Evolutionary conservation across 1,140 invertebrate species (phyloP), one percentile per base, ranked within the genome.

Genomic region (Bombus terrestris): DNA sequence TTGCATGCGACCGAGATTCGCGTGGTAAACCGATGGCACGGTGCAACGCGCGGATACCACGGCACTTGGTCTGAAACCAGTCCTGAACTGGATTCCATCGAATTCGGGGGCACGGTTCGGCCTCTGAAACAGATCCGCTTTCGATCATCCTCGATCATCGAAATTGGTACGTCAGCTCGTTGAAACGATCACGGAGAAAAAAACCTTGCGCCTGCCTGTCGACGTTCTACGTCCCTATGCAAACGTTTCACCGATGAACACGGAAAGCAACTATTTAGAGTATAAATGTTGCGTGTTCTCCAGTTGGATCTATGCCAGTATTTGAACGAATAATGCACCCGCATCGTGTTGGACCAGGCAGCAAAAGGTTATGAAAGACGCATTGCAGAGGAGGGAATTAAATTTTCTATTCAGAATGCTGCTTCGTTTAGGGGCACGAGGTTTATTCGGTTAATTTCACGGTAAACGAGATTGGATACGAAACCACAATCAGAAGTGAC

Each of bases 1-100:
- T 93, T 93, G 89, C 93, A 93, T 92, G 90, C 89, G 89, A 66
- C 85, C 86, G 87, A 92, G 88, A 92, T 87, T 87, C 86, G 81
- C 82, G 69, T 28, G 47, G 57, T 32, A 71, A 75, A 71, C 84
- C 78, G 37, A 47, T 66, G 76, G 68, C 47, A 66, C 84, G 81
- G 71, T 37, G 72, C 35, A 15, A 28, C 47, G 47, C 18, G 47
- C 6, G 47, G 47, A 53, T 53, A 53, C n/a, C 57, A 43, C 64
- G 64, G 59, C 53, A 66, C 76, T 81, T 68, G 41, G 62, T 81
- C 59, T 73, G 41, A 62, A 57, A 81, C 82, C 82, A 85, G 73
- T 85, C 74, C 73, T 69, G 81, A 69, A 84, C 72, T 69, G 77
- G 86, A 77, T 86, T 86, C 85, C 53, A 75, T 74, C 43, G 79